Evolutionary conservation across 1,140 invertebrate genomes (phyloP), one percentile per base, ranked within the genome.

Genomic region (Leptopilina clavipes): DNA sequence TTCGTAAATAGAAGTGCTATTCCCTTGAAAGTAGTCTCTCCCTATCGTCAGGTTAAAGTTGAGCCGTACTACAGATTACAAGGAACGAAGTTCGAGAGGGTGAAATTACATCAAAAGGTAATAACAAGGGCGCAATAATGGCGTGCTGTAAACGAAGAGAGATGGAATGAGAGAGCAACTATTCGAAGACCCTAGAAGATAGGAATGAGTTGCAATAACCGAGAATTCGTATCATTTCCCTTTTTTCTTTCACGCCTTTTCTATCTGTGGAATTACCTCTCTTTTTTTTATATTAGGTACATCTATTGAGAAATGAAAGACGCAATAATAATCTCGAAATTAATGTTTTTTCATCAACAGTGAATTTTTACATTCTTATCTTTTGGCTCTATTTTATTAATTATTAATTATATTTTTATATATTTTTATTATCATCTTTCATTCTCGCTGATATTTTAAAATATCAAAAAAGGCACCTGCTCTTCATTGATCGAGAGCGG

Each of bases 81-180:
- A 65, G 59, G 59, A 31, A 65, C 9, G 31, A 22, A 72, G 25
- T 73, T 74, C 74, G 72, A 77, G 44, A 71, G 77, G 75, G 54
- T 82, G 78, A 82, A 84, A 84, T 85, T 85, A 84, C 79, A 83
- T 81, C 72, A 78, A 59, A 65, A 72, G 81, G 79, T 77, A 83
- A 82, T 83, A 85, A 83, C 78, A 79, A 83, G 82, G 52, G 78
- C 72, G 82, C 79, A 82, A 85, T 84, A 84, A 85, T 83, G 79
- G 84, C 37, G 79, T 44, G 77, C 74, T 76, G 77, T 72, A 83
- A 79, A 80, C 56, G 73, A 79, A 75, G 65, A 65, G 71, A 43
- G 45, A 44, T 59, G 12, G 31, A 59, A 71, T 75, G 17, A 43
- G 37, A 65, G 59, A 73, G 79, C 81, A 82, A 80, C 75, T 81